Conservation (phyloP, 2,797 vertebrate genomes). For the Onychomys leucogaster region DNA sequence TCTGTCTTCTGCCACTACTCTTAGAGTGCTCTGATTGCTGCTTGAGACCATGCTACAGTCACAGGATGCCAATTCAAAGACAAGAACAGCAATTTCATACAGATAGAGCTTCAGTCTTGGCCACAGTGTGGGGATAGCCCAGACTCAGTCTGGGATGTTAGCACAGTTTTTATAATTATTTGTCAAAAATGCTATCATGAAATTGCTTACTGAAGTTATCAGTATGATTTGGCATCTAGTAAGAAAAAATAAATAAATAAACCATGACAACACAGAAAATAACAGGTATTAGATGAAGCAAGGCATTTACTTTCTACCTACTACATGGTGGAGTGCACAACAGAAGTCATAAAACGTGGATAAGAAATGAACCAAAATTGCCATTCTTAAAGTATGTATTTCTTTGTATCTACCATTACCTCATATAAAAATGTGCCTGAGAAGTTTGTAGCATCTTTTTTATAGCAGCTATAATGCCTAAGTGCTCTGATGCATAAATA, state of each 20-base stretch:
- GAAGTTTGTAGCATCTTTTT: constrained; percentile 41
- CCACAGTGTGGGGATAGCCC: background rate
- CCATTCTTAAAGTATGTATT: background rate
- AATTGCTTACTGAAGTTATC: background rate
- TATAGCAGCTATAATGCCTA: constrained; percentile 58
- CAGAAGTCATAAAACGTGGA: background rate
- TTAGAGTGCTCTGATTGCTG: background rate
- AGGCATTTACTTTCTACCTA: background rate
- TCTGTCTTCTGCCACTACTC: background rate
- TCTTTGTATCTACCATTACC: background rate
- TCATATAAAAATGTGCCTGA: background rate
- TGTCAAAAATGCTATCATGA: background rate
- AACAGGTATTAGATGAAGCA: background rate
- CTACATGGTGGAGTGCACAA: background rate
- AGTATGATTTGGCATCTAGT: rapidly evolving
- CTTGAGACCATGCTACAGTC: background rate
- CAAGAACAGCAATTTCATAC: background rate
- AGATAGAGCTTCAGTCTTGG: background rate
- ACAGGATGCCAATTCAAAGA: background rate
- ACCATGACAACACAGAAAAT: background rate
- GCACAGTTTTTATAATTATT: background rate
- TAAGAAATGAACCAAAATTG: constrained; percentile 12
- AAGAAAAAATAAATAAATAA: background rate
- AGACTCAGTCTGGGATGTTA: background rate
- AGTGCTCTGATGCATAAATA: constrained; percentile 74